Percentiles rank a stretch among this genome's conserved stretches.
Evolutionary conservation across 1,140 invertebrate species (phyloP).

Genomic region (Cherax quadricarinatus): DNA sequence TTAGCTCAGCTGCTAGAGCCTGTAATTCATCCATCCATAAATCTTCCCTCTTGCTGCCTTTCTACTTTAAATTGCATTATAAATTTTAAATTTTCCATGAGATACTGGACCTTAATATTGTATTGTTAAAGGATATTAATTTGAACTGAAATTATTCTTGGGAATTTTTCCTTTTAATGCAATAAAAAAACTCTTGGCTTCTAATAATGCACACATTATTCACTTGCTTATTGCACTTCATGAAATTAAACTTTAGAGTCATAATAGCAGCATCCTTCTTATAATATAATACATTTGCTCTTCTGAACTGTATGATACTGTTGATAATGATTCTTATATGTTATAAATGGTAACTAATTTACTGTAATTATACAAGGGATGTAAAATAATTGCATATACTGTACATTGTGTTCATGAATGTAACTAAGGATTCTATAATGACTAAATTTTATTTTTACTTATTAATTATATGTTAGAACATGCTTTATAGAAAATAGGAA

Average conservation of each 20-base stretch:
- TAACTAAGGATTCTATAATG: no score
- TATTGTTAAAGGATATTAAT: not conserved
- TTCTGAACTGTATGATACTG: not conserved
- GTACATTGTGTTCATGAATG: not conserved
- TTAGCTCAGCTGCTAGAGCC: not conserved
- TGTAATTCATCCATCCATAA: not conserved
- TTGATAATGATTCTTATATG: not conserved
- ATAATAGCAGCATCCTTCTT: not conserved
- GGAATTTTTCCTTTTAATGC: no score
- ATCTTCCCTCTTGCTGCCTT: not conserved
- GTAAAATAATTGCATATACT: not conserved
- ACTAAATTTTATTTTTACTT: no score
- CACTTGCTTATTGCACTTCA: not conserved
- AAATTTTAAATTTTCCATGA: not conserved
- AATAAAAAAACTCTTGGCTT: not conserved
- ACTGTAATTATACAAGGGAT: not conserved
- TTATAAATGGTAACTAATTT: not conserved
- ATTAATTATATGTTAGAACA: not conserved
- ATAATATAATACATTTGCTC: not conserved
- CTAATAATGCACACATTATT: not conserved
- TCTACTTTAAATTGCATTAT: not conserved
- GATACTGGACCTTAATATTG: not conserved
- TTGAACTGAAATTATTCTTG: not conserved
- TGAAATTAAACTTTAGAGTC: not conserved
- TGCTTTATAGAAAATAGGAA: not conserved